A percentile compares a stretch with the other conserved stretches of the same genome.
These are phyloP conservation scores for Mola mola DNA, from an alignment of 2,113 vertebrate species.

Conservation along the genomic window DNA sequence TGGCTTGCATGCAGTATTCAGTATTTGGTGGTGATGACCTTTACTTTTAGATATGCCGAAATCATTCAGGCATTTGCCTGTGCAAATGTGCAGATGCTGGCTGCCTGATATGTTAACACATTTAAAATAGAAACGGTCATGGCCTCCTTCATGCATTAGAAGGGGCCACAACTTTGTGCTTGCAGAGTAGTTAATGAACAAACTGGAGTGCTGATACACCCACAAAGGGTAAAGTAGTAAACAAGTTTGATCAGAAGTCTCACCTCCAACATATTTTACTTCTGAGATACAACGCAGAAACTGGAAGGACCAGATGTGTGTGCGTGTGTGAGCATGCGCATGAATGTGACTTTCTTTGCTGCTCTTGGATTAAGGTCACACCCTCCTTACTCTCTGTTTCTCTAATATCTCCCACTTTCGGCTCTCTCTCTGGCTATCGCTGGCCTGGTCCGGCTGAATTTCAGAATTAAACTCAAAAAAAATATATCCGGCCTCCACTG, in stretches of 20 bases:
- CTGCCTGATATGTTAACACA: neutral
- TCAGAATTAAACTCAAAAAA: slow-evolving; percentile 20
- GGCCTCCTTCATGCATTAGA: slow-evolving; percentile 7
- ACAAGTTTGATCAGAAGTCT: slow-evolving; percentile 10
- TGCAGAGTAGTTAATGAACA: slow-evolving; percentile 16
- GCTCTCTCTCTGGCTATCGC: neutral
- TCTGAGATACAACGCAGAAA: slow-evolving; percentile 50
- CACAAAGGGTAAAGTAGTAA: neutral
- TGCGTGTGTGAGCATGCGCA: slow-evolving; percentile 1
- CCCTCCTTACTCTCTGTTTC: slow-evolving; percentile 33
- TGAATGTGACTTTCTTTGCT: slow-evolving; percentile 30
- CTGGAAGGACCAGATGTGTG: slow-evolving; percentile 66
- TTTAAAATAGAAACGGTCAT: neutral
- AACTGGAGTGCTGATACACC: slow-evolving; percentile 27
- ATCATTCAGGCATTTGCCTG: slow-evolving; percentile 25
- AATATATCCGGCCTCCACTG: slow-evolving; percentile 5
- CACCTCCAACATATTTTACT: slow-evolving; percentile 34
- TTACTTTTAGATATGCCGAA: neutral
- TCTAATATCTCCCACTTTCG: neutral
- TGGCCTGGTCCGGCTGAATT: slow-evolving; percentile 18
- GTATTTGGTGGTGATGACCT: neutral
- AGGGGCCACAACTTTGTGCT: slow-evolving; percentile 45
- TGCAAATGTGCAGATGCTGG: slow-evolving; percentile 19
- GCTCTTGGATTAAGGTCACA: slow-evolving; percentile 64
- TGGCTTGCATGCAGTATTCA: slow-evolving; percentile 36